Base-by-base conservation (phyloP, 1,140 invertebrate genomes). In the Acyrthosiphon pisum region DNA sequence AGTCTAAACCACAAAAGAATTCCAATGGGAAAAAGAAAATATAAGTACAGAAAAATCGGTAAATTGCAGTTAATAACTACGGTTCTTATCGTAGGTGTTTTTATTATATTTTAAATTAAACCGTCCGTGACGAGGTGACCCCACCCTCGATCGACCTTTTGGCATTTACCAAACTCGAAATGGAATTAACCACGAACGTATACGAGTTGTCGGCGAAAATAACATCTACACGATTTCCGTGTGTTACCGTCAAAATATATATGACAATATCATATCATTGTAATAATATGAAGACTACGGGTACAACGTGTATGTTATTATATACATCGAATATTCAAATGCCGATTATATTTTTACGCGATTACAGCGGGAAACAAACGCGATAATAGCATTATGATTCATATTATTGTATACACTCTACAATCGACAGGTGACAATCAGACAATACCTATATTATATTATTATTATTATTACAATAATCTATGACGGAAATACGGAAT, bases 71-170 rank as follows among this genome's bases (percentile, higher is more conserved):
- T n/a, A n/a, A 76, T n/a, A 3, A 30, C 9, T 68, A n/a, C 9
- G 60, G 30, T 68, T 76, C 30, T 76, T 76, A 76, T 18, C 14
- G 30, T 35, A 35, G 23, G 60, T 76, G n/a, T 68, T 68, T n/a
- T n/a, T 68, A 68, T 68, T 68, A 68, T n/a, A 68, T 68, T 91
- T 76, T 46, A 91, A 81, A 76, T 37, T 48, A 83, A 91, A 91
- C 90, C 11, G 26, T 46, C 9, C 2, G 46, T 11, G 7, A 6
- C 44, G 11, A 35, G 6, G 37, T 81, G 35, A 68, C 41, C 44
- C 44, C 68, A 91, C 68, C 90, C 90, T 50, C 60, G 26, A 23
- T 46, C 60, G 68, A 91, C 90, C 90, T 81, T 91, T 91, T 76
- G 87, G 68, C 89, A 60, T 68, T 90, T 46, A 68, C 53, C 18